phyloP scores from a whole-genome alignment of 2,797 vertebrate species.

The Melanotaenia trifasciata region DNA sequence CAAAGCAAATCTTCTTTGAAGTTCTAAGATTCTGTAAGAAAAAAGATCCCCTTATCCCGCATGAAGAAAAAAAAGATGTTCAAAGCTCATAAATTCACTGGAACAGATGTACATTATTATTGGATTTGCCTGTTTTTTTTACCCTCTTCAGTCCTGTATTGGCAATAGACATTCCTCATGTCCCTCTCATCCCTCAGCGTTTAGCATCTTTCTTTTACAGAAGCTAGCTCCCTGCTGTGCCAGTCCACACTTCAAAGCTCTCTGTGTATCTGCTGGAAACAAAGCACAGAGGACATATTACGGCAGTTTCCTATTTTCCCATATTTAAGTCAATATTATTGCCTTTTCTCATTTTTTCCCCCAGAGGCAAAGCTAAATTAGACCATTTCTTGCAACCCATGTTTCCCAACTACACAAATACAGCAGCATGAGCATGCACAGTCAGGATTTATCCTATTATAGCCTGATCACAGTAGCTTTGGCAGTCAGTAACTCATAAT shows the following conservation, averaged over 20 bases:
- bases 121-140: conserved; percentile 89
- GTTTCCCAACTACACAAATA: conserved; percentile 47
- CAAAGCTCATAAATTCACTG: conserved; percentile 98
- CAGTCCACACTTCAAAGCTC: conserved; percentile 97
- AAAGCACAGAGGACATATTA: conserved; percentile 91
- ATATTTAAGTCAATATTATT: conserved; percentile 91
- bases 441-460: conserved; percentile 32
- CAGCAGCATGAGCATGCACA: conserved; percentile 36
- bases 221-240: conserved; percentile 93
- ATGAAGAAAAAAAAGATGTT: conserved; percentile 90
- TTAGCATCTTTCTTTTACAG: conserved; percentile 92
- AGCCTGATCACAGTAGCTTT: neutral
- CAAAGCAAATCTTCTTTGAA: conserved; percentile 97
- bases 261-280: conserved; percentile 93
- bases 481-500: neutral
- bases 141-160: conserved; percentile 89
- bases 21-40: conserved; percentile 97
- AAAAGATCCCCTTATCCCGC: conserved; percentile 96
- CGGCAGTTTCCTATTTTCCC: conserved; percentile 91
- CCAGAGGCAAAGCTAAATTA: conserved; percentile 82
- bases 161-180: conserved; percentile 91
- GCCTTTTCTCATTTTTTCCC: conserved; percentile 73
- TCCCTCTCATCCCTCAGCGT: conserved; percentile 88
- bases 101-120: conserved; percentile 99
- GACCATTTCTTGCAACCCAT: conserved; percentile 28